Evolutionary conservation across 2,113 vertebrate species (phyloP).

Genomic region (Oxyura jamaicensis): DNA sequence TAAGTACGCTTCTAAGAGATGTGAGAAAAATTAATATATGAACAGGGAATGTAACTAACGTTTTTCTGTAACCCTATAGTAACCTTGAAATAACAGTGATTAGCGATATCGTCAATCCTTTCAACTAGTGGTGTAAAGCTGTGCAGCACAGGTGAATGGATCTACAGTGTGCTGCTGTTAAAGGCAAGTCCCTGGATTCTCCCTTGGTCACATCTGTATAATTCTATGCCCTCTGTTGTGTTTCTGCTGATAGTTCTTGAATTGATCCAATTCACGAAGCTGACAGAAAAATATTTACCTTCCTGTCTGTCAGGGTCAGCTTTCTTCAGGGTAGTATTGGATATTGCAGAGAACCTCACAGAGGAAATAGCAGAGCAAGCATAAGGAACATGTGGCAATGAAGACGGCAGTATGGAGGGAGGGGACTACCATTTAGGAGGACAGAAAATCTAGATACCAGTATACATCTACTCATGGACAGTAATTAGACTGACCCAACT

Average conservation of each 20-base stretch:
- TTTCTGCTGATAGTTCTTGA: neutral
- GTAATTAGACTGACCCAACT: neutral
- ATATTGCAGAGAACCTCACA: neutral
- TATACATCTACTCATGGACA: neutral
- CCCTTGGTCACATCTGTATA: neutral
- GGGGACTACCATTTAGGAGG: neutral
- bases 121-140: neutral
- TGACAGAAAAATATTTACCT: neutral
- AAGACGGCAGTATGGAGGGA: neutral
- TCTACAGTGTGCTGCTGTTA: fast-evolving
- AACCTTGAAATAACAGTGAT: neutral
- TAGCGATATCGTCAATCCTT: neutral
- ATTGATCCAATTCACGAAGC: neutral
- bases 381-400: fast-evolving
- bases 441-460: neutral
- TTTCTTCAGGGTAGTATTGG: neutral
- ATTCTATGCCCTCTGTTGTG: neutral
- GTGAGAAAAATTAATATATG: neutral
- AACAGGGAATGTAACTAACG: neutral
- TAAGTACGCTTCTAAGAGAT: neutral
- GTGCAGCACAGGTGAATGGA: fast-evolving
- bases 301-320: neutral
- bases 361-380: fast-evolving
- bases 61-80: neutral
- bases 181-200: neutral